Conservation (phyloP, 2,797 vertebrate genomes). For the Chromis chromis region DNA sequence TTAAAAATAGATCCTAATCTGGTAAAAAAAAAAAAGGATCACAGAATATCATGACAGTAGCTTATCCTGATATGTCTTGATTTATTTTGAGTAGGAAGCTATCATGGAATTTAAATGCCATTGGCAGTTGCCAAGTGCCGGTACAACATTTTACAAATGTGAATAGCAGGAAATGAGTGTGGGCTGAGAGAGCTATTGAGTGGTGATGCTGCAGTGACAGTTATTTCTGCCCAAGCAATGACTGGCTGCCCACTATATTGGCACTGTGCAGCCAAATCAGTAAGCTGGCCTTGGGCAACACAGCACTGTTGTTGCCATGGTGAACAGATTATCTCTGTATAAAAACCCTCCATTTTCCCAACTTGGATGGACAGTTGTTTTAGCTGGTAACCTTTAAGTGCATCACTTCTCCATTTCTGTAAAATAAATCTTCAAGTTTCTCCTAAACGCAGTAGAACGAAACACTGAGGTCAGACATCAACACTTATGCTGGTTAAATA, state of each 20-base stretch:
- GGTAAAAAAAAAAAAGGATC: constrained; percentile 31
- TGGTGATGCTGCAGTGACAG: constrained; percentile 64
- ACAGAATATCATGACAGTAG: constrained; percentile 17
- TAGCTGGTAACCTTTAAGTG: constrained; percentile 51
- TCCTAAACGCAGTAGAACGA: background rate
- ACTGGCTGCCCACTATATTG: constrained; percentile 69
- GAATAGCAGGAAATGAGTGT: constrained; percentile 67
- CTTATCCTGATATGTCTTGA: constrained; percentile 58
- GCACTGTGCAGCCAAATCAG: constrained; percentile 63
- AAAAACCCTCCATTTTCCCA: constrained; percentile 34
- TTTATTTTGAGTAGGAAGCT: constrained; percentile 47
- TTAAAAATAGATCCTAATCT: constrained; percentile 38
- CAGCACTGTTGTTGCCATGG: constrained; percentile 74
- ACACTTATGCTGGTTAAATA: background rate
- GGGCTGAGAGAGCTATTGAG: constrained; percentile 60
- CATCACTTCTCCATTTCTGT: constrained; percentile 22
- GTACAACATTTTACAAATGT: constrained; percentile 57
- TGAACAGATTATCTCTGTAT: constrained; percentile 66
- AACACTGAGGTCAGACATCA: background rate
- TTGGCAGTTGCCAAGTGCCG: constrained; percentile 60
- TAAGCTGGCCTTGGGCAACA: constrained; percentile 61
- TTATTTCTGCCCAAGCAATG: constrained; percentile 65
- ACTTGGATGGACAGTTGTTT: constrained; percentile 58
- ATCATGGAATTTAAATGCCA: constrained; percentile 55
- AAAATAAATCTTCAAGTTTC: background rate